Conservation (phyloP, 1,140 invertebrate genomes). For the Papilio aristodemus region DNA sequence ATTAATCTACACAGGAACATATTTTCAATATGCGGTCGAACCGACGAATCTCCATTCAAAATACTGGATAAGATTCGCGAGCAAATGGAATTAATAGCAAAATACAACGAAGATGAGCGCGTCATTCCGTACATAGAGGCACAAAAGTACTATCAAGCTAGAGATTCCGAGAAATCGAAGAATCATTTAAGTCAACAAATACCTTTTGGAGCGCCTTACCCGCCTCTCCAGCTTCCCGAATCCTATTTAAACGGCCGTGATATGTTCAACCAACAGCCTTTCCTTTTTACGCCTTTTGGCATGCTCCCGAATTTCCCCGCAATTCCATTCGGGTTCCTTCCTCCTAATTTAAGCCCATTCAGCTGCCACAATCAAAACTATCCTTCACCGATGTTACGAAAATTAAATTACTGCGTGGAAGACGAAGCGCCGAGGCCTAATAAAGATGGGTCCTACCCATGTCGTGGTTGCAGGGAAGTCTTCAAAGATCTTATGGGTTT, state of each 20-base stretch:
- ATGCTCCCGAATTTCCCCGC: constrained; percentile 77
- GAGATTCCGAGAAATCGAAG: constrained; percentile 64
- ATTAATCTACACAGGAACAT: constrained; percentile 94
- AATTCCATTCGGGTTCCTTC: constrained; percentile 72
- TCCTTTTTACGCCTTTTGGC: constrained; percentile 75
- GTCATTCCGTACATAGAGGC: constrained; percentile 79
- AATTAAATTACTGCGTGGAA: constrained; percentile 79
- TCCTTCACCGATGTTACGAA: constrained; percentile 54
- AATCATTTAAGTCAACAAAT: constrained; percentile 56
- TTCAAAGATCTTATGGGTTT: constrained; percentile 82
- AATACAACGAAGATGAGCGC: constrained; percentile 86
- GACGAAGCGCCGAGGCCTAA: constrained; percentile 81
- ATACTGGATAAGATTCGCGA: constrained; percentile 81
- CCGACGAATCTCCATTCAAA: constrained; percentile 59
- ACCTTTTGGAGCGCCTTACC: constrained; percentile 61
- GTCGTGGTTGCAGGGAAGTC: constrained; percentile 83
- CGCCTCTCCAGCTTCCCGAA: constrained; percentile 70
- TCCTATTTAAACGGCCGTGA: constrained; percentile 72
- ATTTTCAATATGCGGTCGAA: constrained; percentile 81
- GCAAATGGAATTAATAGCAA: constrained; percentile 87
- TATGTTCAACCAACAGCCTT: constrained; percentile 71
- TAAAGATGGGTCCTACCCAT: constrained; percentile 83
- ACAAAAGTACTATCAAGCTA: constrained; percentile 67
- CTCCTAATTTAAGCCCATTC: constrained; percentile 65
- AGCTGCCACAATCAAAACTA: constrained; percentile 60